phyloP scores from a whole-genome alignment of 2,797 vertebrate genomes.

The Eospalax fontanierii region DNA sequence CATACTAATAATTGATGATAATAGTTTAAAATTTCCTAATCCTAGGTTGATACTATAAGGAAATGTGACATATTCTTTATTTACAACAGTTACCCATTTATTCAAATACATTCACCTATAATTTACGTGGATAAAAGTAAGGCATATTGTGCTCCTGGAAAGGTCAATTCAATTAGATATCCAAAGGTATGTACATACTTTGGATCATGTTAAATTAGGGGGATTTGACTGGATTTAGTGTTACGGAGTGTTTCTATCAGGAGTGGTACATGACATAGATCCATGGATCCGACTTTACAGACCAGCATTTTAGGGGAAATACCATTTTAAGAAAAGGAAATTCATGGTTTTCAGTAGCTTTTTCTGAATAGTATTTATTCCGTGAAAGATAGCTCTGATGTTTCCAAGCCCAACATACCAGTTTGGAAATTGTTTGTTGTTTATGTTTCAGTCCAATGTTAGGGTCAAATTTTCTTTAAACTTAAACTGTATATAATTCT shows the following conservation, averaged over 20 bases:
- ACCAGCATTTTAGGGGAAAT: not conserved
- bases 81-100: not conserved
- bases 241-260: not conserved
- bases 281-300: not conserved
- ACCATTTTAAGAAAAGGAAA: not conserved
- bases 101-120: not conserved
- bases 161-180: not conserved
- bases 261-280: not conserved
- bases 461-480: conserved; percentile 29
- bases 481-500: not conserved
- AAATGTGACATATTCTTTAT: not conserved
- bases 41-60: not conserved
- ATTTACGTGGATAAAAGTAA: not conserved
- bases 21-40: not conserved
- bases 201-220: not conserved
- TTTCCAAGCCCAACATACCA: not conserved
- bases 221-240: not conserved
- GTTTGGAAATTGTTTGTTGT: not conserved
- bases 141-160: not conserved
- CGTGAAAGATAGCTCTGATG: not conserved
- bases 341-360: not conserved
- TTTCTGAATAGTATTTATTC: conserved; percentile 32
- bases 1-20: not conserved
- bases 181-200: not conserved
- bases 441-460: not conserved